Evolutionary conservation across 2,113 vertebrate genomes (phyloP).

Genomic region (Ceyx margarethae): DNA sequence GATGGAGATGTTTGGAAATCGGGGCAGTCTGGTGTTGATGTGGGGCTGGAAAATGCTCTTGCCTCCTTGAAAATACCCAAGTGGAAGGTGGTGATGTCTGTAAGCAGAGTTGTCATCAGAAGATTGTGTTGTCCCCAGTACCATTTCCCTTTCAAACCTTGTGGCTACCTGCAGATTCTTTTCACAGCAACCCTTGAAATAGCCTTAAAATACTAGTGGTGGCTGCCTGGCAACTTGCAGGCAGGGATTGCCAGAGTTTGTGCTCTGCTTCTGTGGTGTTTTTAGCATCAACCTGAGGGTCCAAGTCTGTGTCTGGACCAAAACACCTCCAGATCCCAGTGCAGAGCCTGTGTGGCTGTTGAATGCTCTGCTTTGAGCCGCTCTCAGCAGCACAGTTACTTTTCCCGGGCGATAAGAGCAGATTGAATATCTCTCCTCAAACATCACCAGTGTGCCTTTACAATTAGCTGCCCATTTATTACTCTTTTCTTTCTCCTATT

Average conservation of each 20-base stretch:
- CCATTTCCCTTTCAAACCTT: neutral
- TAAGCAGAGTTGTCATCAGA: neutral
- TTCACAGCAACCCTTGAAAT: neutral
- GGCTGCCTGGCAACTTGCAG: fast-evolving
- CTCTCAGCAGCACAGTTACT: neutral
- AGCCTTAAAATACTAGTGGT: neutral
- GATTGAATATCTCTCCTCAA: conserved; percentile 9
- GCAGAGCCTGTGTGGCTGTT: fast-evolving
- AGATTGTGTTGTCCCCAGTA: neutral
- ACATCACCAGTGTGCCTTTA: conserved; percentile 15
- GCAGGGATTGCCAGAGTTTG: neutral
- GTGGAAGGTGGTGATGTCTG: neutral
- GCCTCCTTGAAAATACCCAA: too few species aligned
- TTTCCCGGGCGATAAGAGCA: neutral
- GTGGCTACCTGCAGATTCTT: neutral
- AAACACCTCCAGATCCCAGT: neutral
- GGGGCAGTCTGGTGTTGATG: neutral
- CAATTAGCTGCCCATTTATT: neutral
- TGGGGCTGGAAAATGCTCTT: neutral
- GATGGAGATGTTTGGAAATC: neutral
- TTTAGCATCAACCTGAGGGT: neutral
- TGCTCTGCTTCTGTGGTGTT: neutral
- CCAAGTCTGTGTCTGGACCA: fast-evolving
- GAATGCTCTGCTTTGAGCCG: neutral
- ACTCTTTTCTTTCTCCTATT: neutral